phyloP scores from a whole-genome alignment of 1,140 invertebrate genomes.

The Araneus ventricosus region DNA sequence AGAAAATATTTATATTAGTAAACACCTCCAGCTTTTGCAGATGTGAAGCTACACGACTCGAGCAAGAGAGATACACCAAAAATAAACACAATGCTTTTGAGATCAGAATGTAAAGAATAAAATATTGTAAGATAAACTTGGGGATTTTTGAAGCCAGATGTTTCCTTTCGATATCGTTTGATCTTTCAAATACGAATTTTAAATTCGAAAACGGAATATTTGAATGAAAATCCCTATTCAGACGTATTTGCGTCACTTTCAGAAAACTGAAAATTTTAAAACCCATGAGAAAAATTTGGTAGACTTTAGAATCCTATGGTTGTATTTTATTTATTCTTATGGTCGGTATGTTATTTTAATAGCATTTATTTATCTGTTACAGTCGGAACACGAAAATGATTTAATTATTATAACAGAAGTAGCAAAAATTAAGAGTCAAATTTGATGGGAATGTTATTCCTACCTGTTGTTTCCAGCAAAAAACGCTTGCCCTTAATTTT shows the following conservation, averaged over 20 bases:
- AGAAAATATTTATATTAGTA: not conserved
- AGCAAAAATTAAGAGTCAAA: too few species aligned
- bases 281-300: not conserved
- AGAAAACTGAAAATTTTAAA: not conserved
- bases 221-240: not conserved
- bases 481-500: too few species aligned
- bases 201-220: not conserved
- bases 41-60: not conserved
- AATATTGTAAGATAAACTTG: not conserved
- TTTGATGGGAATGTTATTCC: too few species aligned
- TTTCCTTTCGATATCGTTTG: not conserved
- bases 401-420: too few species aligned
- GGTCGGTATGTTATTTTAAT: too few species aligned
- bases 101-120: not conserved
- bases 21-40: not conserved
- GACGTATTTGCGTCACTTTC: not conserved
- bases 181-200: not conserved
- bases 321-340: too few species aligned
- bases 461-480: too few species aligned
- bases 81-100: not conserved
- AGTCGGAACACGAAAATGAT: too few species aligned
- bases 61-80: not conserved
- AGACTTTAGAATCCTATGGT: too few species aligned
- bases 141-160: not conserved
- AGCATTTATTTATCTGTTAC: too few species aligned